A percentile compares a stretch with the other conserved stretches of the same genome.
phyloP scores from a whole-genome alignment of 2,113 vertebrate genomes.

The Brachypodius melanocephalos region DNA sequence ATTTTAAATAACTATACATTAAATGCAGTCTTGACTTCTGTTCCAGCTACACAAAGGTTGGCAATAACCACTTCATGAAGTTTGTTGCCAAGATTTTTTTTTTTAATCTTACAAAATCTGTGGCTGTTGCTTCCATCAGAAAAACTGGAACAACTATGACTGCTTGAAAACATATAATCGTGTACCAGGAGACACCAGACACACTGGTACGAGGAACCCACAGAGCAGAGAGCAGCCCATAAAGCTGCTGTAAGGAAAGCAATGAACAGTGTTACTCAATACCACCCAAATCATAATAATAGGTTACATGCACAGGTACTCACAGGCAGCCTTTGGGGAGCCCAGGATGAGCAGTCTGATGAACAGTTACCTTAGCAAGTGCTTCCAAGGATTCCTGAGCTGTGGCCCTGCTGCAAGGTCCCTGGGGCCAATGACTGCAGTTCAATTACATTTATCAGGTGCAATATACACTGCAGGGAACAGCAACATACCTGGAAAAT shows the following conservation, averaged over 20 bases:
- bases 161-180: not conserved
- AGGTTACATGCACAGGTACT: not conserved
- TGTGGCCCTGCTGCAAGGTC: not conserved
- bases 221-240: not conserved
- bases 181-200: not conserved
- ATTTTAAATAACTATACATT: not conserved
- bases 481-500: not conserved
- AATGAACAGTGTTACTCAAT: not conserved
- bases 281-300: not conserved
- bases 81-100: not conserved
- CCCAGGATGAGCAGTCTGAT: not conserved
- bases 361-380: not conserved
- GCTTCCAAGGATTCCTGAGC: not conserved
- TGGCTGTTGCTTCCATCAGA: slow-evolving; percentile 1
- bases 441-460: not conserved
- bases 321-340: not conserved
- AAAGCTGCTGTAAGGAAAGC: not conserved
- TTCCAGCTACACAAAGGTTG: not conserved
- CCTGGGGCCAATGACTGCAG: too few species aligned
- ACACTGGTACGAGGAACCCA: not conserved
- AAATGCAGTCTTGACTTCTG: not conserved
- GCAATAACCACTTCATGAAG: not conserved
- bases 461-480: not conserved
- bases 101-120: not conserved
- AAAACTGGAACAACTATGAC: not conserved